Evolutionary conservation across 1,140 invertebrate species (phyloP).

Genomic region (Plutomurus gul): DNA sequence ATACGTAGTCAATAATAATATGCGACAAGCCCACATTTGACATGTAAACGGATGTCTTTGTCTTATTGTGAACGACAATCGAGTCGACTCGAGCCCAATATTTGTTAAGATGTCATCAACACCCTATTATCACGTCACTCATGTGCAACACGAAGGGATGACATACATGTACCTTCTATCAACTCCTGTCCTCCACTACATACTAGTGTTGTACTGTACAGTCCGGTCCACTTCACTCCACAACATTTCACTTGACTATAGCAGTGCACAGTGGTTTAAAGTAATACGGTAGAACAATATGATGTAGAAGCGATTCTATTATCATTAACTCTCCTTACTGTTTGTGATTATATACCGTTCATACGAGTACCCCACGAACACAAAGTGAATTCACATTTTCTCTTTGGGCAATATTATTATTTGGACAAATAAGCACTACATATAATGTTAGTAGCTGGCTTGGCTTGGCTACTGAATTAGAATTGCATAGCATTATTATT

Average conservation of each 20-base stretch:
- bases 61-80: conserved; percentile 42
- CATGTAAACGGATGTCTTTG: conserved; percentile 49
- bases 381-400: no score
- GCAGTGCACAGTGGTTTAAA: background rate
- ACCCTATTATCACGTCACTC: conserved; percentile 54
- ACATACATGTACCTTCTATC: conserved; percentile 19
- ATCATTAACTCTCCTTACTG: no score
- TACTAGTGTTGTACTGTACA: no score
- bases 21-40: conserved; percentile 40
- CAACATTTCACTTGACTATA: conserved; percentile 25
- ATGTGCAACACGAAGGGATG: conserved; percentile 41
- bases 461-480: background rate
- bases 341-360: no score
- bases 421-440: no score
- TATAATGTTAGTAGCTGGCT: background rate
- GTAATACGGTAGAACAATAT: background rate
- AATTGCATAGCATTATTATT: conserved; percentile 25
- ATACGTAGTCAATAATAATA: background rate
- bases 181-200: no score
- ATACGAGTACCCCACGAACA: no score
- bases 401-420: no score
- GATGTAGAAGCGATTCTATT: background rate
- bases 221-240: background rate
- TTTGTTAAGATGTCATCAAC: conserved; percentile 53
- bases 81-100: conserved; percentile 44